These are phyloP conservation scores for Pseudochirops cupreus DNA, from an alignment of 2,797 vertebrate genomes.

Conservation along the genomic window DNA sequence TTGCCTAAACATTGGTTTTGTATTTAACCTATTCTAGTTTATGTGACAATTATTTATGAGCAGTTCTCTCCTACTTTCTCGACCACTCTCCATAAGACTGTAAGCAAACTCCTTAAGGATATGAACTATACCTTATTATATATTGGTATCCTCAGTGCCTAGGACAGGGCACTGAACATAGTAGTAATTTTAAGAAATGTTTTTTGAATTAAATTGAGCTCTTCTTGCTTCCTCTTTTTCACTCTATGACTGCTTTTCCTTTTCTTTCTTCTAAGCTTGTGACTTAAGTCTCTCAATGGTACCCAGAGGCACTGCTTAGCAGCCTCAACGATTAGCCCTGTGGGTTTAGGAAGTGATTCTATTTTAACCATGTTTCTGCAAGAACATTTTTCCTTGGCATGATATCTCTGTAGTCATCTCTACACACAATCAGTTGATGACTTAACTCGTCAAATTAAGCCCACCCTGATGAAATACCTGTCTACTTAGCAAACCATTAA, in stretches of 20 bases:
- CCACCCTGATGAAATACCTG: slow-evolving; percentile 21
- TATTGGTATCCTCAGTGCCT: not conserved
- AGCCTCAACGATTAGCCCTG: not conserved
- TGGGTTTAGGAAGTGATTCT: not conserved
- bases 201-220: not conserved
- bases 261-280: not conserved
- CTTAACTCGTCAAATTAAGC: slow-evolving; percentile 9
- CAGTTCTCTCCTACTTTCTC: not conserved
- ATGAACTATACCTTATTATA: not conserved
- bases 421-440: not conserved
- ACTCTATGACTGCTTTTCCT: not conserved
- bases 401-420: not conserved
- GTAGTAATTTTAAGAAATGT: not conserved
- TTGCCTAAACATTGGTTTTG: not conserved
- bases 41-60: not conserved
- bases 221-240: not conserved
- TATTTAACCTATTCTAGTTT: not conserved
- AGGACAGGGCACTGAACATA: not conserved
- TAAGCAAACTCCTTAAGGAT: not conserved
- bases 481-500: slow-evolving; percentile 46
- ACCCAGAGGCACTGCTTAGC: fast-evolving
- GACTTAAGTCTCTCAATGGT: not conserved
- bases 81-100: not conserved
- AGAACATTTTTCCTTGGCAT: not conserved
- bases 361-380: not conserved